Evolutionary conservation across 2,113 vertebrate genomes (phyloP).

Genomic region (Neotragus pygmaeus): DNA sequence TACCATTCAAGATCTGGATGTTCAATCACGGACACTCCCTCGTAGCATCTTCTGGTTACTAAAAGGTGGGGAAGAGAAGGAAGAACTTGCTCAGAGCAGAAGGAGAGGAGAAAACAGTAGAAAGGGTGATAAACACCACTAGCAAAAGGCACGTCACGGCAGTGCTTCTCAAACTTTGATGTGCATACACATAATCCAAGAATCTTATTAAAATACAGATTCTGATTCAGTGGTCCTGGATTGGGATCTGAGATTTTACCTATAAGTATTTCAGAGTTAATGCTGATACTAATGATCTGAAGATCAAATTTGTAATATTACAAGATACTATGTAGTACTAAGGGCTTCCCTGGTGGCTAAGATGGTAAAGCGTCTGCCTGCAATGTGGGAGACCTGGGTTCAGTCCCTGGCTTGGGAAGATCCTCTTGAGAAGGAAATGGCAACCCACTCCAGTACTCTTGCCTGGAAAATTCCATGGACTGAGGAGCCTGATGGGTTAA

Average conservation of each 20-base stretch:
- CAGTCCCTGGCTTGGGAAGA: no score
- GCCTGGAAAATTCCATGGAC: no score
- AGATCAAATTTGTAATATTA: not conserved
- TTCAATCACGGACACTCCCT: not conserved
- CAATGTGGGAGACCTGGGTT: no score
- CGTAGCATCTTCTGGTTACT: not conserved
- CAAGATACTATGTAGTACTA: not conserved
- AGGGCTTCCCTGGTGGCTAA: no score
- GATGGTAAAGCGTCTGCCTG: no score
- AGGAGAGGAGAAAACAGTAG: not conserved
- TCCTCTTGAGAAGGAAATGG: no score
- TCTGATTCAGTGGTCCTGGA: not conserved
- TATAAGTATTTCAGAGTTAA: not conserved
- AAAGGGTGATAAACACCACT: not conserved
- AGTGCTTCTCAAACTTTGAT: not conserved
- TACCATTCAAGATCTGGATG: not conserved
- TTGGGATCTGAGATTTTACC: not conserved
- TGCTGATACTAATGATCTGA: not conserved
- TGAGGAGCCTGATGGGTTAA: no score
- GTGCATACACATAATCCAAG: not conserved
- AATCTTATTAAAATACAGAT: not conserved
- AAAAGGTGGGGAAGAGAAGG: not conserved
- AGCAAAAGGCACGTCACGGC: rapidly evolving
- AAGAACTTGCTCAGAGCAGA: not conserved
- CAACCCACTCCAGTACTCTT: no score